phyloP scores from a whole-genome alignment of 2,888 invertebrate species.

The Eupithecia centaureata region DNA sequence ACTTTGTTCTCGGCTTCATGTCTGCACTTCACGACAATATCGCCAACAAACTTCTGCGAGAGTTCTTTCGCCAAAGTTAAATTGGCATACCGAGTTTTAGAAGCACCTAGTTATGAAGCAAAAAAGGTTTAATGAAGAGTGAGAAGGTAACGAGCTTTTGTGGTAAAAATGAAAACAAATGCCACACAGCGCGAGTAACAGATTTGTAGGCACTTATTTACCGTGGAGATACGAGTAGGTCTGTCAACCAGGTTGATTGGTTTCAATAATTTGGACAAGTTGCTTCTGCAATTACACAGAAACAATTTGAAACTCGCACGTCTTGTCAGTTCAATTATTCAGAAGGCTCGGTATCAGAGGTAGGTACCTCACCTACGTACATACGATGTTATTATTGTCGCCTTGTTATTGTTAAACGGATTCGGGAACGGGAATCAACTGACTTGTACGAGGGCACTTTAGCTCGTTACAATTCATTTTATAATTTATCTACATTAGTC shows the following conservation, averaged over 20 bases:
- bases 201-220: background rate
- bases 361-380: too few species aligned
- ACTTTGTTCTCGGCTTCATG: constrained; percentile 26
- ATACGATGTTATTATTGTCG: background rate
- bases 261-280: background rate
- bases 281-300: background rate
- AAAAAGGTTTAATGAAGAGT: constrained; percentile 44
- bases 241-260: background rate
- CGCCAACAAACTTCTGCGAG: constrained; percentile 25
- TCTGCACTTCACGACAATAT: constrained; percentile 31
- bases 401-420: background rate
- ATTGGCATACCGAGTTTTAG: constrained; percentile 42
- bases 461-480: background rate
- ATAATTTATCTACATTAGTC: background rate
- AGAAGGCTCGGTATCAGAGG: too few species aligned
- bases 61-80: constrained; percentile 43
- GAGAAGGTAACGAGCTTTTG: constrained; percentile 44
- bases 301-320: background rate
- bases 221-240: too few species aligned
- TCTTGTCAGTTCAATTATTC: background rate
- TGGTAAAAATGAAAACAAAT: constrained; percentile 21
- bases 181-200: constrained; percentile 13
- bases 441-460: background rate
- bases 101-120: constrained; percentile 41
- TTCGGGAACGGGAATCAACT: too few species aligned